Evolutionary conservation across 2,113 vertebrate species (phyloP), one percentile per base, ranked within the genome.

Genomic region (Stigmatopora argus): DNA sequence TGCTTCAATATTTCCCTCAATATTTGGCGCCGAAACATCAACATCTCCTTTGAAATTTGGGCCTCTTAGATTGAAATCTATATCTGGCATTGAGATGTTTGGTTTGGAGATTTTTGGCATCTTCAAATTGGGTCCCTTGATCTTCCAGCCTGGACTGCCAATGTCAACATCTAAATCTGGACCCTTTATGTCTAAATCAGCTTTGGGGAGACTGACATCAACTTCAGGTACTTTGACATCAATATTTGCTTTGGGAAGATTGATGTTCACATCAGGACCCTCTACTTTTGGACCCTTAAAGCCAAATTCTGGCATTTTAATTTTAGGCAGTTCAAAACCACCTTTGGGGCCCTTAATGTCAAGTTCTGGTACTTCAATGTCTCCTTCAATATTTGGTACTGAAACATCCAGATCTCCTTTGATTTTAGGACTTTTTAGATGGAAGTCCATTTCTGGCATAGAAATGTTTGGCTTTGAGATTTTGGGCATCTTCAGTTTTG

Each of bases 381-480:
- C 62, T 15, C 65, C 60, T 1, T 69, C 26, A 0, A 69, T 10
- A 6, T 66, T 74, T 48, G 67, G 66, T 19, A 3, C 3, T n/a
- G 72, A 74, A 0, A 74, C 5, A 69, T 74, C 66, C 4, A 66
- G 18, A 18, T 66, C 64, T 1, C 72, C 72, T 61, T 74, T 69
- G 10, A 69, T 0, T n/a, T 55, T 62, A 0, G 57, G 63, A 5
- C 67, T 63, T 57, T 66, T 70, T 1, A 70, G 1, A 18, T 57
- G n/a, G 7, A 69, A 21, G 23, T 69, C 90, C 0, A 92, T 73
- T 59, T 41, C 58, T 34, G 90, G 89, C 85, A 90, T 82, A 1
- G 84, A 85, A 0, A 89, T 56, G 18, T 48, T 51, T 9, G 60
- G 60, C 35, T 3, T 41, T 19, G 60, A 62, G 3, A 34, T 45